Evolutionary conservation across 1,140 invertebrate species (phyloP), one percentile per base, ranked within the genome.

Genomic region (Cataglyphis hispanica): DNA sequence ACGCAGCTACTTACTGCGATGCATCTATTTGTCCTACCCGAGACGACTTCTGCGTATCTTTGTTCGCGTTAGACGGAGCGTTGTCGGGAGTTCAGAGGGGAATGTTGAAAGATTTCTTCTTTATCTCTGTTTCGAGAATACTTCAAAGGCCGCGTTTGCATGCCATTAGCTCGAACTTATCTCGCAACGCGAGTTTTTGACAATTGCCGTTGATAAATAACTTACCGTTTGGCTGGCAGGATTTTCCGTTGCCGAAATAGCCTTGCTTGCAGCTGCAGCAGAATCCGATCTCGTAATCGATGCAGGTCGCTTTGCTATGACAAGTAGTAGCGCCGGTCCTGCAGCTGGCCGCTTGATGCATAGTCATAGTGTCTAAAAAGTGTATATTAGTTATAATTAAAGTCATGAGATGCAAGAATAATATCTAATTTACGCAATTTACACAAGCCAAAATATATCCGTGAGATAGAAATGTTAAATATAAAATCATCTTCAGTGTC

Each of bases 191-290:
- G 72, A 60, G 34, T 60, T 74, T 83, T 74, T 19, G 25, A 83
- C 72, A 60, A 58, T 53, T 60, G 61, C 31, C 25, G 58, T 60
- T 77, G 72, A 84, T 84, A 53, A 75, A 76, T 84, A 64, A 63
- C 90, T 94, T 95, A 98, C 97, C 97, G 92, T 97, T 96, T 94
- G 97, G 97, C 50, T 99, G 95, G 92, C 99, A 99, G 64, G 97
- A 97, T 93, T 97, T 96, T 75, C 99, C 99, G 93, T 99, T 99
- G 77, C 99, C 99, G 93, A 98, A 98, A 93, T 96, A 98, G 37
- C 97, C 97, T 1, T 96, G 92, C 25, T 96, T 95, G 93, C 99
- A 99, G 64, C 96, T 95, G 93, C 99, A 99, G 92, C 99, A 99
- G 92, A 98, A 99, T 5, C 98, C 98, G 53, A 95, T 95, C 61